A percentile compares a stretch with the other conserved stretches of the same genome.
These are phyloP conservation scores for Polyploca ridens DNA, from an alignment of 2,888 invertebrate genomes.

Conservation along the genomic window DNA sequence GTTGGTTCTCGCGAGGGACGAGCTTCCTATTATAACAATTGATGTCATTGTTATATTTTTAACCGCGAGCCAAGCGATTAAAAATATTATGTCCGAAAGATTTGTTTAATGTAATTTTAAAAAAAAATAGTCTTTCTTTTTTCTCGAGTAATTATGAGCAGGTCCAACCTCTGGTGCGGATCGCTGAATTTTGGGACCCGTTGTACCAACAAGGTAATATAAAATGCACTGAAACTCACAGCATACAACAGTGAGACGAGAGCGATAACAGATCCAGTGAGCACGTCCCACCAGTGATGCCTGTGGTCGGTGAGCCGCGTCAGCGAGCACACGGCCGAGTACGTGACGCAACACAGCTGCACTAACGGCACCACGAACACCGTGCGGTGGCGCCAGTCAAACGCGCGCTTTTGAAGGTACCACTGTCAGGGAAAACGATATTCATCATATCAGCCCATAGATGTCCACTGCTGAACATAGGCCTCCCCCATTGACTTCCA, in stretches of 20 bases:
- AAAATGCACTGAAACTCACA: slow-evolving; percentile 63
- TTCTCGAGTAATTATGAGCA: no score
- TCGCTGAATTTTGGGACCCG: neutral
- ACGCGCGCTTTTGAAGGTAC: slow-evolving; percentile 85
- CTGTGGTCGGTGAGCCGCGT: slow-evolving; percentile 88
- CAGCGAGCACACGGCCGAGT: slow-evolving; percentile 86
- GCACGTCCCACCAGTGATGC: slow-evolving; percentile 93
- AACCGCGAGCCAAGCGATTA: no score
- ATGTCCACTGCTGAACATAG: no score
- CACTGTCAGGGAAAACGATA: slow-evolving; percentile 72
- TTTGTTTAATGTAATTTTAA: no score
- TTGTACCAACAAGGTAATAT: neutral
- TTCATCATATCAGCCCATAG: no score
- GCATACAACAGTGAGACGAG: slow-evolving; percentile 80
- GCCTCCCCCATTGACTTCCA: no score
- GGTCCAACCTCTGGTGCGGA: no score
- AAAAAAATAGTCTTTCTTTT: no score
- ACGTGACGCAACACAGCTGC: slow-evolving; percentile 84
- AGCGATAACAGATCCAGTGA: slow-evolving; percentile 86
- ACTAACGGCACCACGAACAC: slow-evolving; percentile 85
- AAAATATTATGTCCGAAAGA: no score
- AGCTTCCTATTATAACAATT: no score
- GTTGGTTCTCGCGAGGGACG: no score
- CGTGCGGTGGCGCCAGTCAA: slow-evolving; percentile 63
- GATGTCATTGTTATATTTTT: no score